Percentiles rank a stretch among this genome's conserved stretches.
These are phyloP conservation scores for Drosophila repleta DNA, from an alignment of 1,140 invertebrate species.

Conservation along the genomic window DNA sequence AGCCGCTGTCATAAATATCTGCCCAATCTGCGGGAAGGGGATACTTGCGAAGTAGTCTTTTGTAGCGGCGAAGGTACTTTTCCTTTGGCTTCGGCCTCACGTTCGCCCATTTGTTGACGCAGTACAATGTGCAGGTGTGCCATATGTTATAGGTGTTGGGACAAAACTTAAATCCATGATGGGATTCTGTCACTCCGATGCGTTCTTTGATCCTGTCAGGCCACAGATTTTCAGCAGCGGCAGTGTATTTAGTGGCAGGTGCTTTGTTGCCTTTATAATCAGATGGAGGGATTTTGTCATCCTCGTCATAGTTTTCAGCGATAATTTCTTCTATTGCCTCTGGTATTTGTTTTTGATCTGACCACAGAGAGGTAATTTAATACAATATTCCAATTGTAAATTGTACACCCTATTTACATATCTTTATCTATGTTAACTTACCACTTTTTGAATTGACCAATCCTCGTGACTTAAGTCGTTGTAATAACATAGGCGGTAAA, in stretches of 20 bases:
- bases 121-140: constrained; percentile 96
- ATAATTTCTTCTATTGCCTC: constrained; percentile 90
- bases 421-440: constrained; percentile 16
- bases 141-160: constrained; percentile 98
- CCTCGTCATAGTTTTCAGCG: constrained; percentile 92
- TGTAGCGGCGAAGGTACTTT: constrained; percentile 90
- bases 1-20: constrained; percentile 95
- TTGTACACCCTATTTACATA: too few species aligned
- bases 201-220: constrained; percentile 85
- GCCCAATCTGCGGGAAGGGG: constrained; percentile 96
- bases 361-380: neutral
- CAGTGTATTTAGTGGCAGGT: constrained; percentile 61
- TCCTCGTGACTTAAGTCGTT: constrained; percentile 59
- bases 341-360: constrained; percentile 27
- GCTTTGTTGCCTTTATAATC: constrained; percentile 23
- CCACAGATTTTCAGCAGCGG: constrained; percentile 83
- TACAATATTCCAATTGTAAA: too few species aligned
- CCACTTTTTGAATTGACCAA: constrained; percentile 47
- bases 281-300: constrained; percentile 50
- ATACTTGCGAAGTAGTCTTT: constrained; percentile 93
- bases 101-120: constrained; percentile 94
- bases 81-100: constrained; percentile 89
- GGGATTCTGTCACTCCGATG: constrained; percentile 85
- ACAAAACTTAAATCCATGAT: constrained; percentile 91
- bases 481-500: constrained; percentile 56